Evolutionary conservation across 2,113 vertebrate species (phyloP).

Genomic region (Morone chrysops): DNA sequence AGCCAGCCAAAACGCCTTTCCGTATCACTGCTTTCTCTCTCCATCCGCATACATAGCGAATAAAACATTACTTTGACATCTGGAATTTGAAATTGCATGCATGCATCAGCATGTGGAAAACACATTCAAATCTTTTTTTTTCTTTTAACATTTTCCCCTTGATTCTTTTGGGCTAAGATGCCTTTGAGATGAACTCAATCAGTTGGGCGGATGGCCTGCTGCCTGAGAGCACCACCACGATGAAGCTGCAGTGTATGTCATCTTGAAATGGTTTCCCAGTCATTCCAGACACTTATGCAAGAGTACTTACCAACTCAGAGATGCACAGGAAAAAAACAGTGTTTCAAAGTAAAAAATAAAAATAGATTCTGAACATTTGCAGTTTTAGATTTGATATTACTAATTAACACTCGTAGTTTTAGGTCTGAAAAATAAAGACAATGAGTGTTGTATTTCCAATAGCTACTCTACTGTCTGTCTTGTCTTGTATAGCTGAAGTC

Average conservation of each 20-base stretch:
- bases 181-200: constrained; percentile 75
- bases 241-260: constrained; percentile 52
- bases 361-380: constrained; percentile 32
- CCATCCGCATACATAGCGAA: constrained; percentile 40
- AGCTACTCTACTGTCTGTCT: constrained; percentile 47
- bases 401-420: constrained; percentile 35
- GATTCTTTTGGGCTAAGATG: constrained; percentile 52
- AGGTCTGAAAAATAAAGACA: constrained; percentile 38
- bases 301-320: constrained; percentile 63
- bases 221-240: constrained; percentile 56
- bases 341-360: constrained; percentile 52
- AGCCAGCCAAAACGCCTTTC: constrained; percentile 43
- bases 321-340: constrained; percentile 49
- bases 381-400: constrained; percentile 54
- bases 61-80: constrained; percentile 73
- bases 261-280: constrained; percentile 68
- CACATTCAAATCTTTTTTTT: constrained; percentile 50
- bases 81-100: constrained; percentile 74
- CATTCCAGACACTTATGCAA: constrained; percentile 77
- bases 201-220: constrained; percentile 53
- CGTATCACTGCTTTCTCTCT: constrained; percentile 17
- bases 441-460: constrained; percentile 45
- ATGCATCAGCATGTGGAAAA: constrained; percentile 71
- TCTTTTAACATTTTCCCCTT: constrained; percentile 33
- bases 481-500: constrained; percentile 23